Evolutionary conservation across 2,888 invertebrate species (phyloP), one percentile per base, ranked within the genome.

Genomic region (Arenicola marina): DNA sequence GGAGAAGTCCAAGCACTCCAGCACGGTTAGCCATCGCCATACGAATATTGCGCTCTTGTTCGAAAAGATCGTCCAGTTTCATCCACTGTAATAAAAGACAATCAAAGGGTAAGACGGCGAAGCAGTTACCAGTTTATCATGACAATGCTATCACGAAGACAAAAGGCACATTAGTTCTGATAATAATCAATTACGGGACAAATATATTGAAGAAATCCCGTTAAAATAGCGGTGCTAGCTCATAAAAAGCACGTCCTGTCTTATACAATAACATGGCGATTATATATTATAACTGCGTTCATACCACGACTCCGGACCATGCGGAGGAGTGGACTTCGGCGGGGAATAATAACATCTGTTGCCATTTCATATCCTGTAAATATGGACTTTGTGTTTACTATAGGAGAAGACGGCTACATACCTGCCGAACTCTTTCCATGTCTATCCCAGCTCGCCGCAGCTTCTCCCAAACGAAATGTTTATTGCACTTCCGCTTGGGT

Each of bases 401-500:
- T n/a, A n/a, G n/a, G n/a, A n/a, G 15, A 53, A 53, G 15, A 29
- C 11, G 11, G 31, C 26, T 4, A 29, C 74, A 69, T 69, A 87
- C 86, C 83, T 86, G 86, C 75, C 87, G 78, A 26, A 88, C 85
- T 74, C 87, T 78, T 83, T 97, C 95, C 89, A 95, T 90, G 79
- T 98, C 97, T 51, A 97, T 92, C 86, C 96, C 93, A 0, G 97
- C 97, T 24, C 95, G 84, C 0, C 95, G 86, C 67, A 96, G 84
- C 84, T 96, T 96, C 84, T 97, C 97, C 97, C 97, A 98, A 72
- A 92, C 92, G 81, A 91, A 92, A 82, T 98, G 98, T 74, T 89
- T 90, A 58, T 91, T 89, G 78, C 97, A 98, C 68, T 89, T 89
- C 82, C 95, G 95, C 83, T 95, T 95, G 0, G 94, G 90, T 0